Percentiles rank a stretch among this genome's conserved stretches.
phyloP scores from a whole-genome alignment of 2,797 vertebrate genomes.

The Hemibagrus guttatus region DNA sequence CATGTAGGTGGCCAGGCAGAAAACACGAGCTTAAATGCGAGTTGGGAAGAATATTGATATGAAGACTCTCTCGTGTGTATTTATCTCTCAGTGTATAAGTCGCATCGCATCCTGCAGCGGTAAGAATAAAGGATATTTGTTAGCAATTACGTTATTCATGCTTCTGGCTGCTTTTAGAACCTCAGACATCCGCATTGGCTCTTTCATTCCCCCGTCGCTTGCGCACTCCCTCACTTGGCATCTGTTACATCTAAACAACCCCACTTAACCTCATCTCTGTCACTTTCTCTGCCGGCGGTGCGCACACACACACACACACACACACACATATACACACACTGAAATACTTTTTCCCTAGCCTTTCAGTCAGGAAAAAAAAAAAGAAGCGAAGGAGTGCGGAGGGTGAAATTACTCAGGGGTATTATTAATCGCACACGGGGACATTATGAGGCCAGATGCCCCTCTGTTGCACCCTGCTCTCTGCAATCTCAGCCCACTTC shows the following conservation, averaged over 20 bases:
- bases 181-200: conserved; percentile 33
- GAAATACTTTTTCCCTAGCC: conserved; percentile 52
- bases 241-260: conserved; percentile 77
- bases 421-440: conserved; percentile 71
- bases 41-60: conserved; percentile 19
- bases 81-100: conserved; percentile 1
- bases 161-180: conserved; percentile 44
- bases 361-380: conserved; percentile 51
- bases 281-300: conserved; percentile 54
- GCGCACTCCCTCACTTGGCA: conserved; percentile 68
- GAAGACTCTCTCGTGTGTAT: conserved; percentile 14
- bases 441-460: conserved; percentile 75
- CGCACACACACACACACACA: conserved; percentile 16
- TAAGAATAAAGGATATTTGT: conserved; percentile 31
- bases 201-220: conserved; percentile 46
- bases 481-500: conserved; percentile 81
- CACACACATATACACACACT: conserved; percentile 40
- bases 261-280: conserved; percentile 77
- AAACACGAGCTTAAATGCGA: neutral
- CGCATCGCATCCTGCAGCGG: neutral
- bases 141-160: conserved; percentile 56
- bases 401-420: conserved; percentile 66
- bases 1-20: neutral
- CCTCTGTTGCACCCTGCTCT: conserved; percentile 75
- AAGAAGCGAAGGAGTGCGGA: conserved; percentile 45